Base-by-base conservation (phyloP, 2,888 invertebrate genomes). In the Pheosia tremula region DNA sequence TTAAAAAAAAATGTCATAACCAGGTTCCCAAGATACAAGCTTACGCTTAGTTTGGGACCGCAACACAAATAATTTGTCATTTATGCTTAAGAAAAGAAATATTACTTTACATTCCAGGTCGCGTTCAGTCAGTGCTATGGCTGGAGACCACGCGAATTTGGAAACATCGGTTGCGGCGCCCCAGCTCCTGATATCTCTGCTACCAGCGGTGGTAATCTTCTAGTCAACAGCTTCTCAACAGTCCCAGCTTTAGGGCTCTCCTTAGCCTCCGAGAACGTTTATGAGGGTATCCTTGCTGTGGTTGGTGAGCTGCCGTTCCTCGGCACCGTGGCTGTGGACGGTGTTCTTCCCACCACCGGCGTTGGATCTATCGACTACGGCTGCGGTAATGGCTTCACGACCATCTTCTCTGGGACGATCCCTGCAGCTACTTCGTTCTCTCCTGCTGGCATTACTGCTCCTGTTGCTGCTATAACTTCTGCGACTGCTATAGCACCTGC, bases 301-400 rank as follows among this genome's bases (percentile, higher is more conserved):
- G 73, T 58, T 68, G 73, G 73, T 52, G 74, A 71, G 62, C 61
- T 67, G 71, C 79, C 59, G 49, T 69, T 71, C 41, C 63, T 74
- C 10, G 83, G 82, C 55, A 81, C 74, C 57, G 65, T 81, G 13
- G 74, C 69, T 5, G 79, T 81, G 43, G 74, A 69, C 11, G 81
- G 81, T 3, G 75, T 77, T 62, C 63, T 82, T 53, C 75, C 74
- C 11, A 83, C 77, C 49, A 68, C 69, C 61, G 82, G 82, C 39
- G 45, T 63, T 47, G 79, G 78, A 60, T 41, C 66, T 5, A 72
- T 78, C n/a, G 61, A 66, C 49, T 78, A 79, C 60, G 74, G 75
- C 1, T 81, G 80, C 57, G 80, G 78, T 5, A 66, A 73, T 37
- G 79, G 75, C 10, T 61, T 60, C 11, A 60, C 74, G 5, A 77